Evolutionary conservation across 2,797 vertebrate genomes (phyloP).

Genomic region (Dryobates pubescens): DNA sequence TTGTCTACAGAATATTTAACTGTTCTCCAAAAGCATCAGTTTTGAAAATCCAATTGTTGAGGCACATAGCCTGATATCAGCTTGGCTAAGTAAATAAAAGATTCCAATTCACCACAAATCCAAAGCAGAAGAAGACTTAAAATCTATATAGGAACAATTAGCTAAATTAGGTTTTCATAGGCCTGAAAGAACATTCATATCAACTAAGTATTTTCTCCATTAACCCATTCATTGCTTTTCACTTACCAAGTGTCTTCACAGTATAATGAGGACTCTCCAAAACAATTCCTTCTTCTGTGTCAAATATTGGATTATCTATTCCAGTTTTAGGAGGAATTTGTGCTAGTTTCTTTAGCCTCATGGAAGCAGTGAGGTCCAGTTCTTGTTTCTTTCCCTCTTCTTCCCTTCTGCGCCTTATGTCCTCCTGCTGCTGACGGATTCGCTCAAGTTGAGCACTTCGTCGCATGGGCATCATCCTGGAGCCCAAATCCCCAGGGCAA

Average conservation of each 20-base stretch:
- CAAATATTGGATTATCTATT: conserved; percentile 98
- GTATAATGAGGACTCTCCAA: conserved; percentile 82
- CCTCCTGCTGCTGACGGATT: conserved; percentile 97
- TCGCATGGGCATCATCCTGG: conserved; percentile 89
- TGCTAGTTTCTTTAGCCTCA: conserved; percentile 94
- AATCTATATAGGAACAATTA: background rate
- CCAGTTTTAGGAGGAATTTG: conserved; percentile 95
- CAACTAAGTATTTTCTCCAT: background rate
- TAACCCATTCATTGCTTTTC: background rate
- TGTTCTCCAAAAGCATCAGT: accelerated
- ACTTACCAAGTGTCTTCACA: conserved; percentile 88
- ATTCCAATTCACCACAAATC: background rate
- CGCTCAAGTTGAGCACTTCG: conserved; percentile 93
- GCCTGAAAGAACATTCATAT: background rate
- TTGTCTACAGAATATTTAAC: background rate
- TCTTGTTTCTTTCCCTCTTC: conserved; percentile 92
- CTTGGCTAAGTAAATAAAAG: background rate
- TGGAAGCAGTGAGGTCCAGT: conserved; percentile 94
- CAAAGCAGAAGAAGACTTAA: background rate
- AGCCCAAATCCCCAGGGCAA: conserved; percentile 93
- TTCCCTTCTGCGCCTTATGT: conserved; percentile 91
- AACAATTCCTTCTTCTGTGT: conserved; percentile 89
- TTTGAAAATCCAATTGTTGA: background rate
- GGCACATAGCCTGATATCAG: background rate
- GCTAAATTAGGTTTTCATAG: background rate